These are phyloP conservation scores for Aplodontia rufa DNA, from an alignment of 2,113 vertebrate species.

Conservation along the genomic window DNA sequence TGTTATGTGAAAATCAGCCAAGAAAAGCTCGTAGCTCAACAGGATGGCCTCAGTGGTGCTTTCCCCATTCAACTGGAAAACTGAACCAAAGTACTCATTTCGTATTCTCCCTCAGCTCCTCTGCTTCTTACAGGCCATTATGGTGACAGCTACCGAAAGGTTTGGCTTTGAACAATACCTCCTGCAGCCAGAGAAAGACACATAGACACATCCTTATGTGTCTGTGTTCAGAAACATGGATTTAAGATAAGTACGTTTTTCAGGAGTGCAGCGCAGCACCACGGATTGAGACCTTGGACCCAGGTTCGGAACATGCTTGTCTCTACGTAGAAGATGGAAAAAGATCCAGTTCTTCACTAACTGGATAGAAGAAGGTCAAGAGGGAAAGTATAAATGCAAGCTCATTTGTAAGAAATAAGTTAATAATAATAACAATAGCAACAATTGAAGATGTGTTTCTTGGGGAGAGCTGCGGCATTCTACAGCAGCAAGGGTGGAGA, in stretches of 20 bases:
- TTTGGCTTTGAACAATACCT: background rate
- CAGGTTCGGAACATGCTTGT: background rate
- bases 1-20: constrained; percentile 25
- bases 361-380: background rate
- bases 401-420: background rate
- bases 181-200: constrained; percentile 28
- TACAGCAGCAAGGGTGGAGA: background rate
- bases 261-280: background rate
- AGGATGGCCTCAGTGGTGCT: background rate
- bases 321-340: background rate
- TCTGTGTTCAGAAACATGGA: background rate
- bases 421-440: background rate
- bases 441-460: background rate
- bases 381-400: background rate
- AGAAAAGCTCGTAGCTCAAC: constrained; percentile 38
- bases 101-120: background rate
- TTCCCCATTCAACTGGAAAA: constrained; percentile 47
- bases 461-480: background rate
- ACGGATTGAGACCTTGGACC: background rate
- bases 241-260: constrained; percentile 29
- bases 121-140: constrained; percentile 32
- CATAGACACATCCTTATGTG: background rate
- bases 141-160: constrained; percentile 41
- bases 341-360: background rate
- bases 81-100: background rate